A percentile compares a stretch with the other conserved stretches of the same genome.
phyloP scores from a whole-genome alignment of 2,113 vertebrate genomes.

The Nothocercus nigrocapillus region DNA sequence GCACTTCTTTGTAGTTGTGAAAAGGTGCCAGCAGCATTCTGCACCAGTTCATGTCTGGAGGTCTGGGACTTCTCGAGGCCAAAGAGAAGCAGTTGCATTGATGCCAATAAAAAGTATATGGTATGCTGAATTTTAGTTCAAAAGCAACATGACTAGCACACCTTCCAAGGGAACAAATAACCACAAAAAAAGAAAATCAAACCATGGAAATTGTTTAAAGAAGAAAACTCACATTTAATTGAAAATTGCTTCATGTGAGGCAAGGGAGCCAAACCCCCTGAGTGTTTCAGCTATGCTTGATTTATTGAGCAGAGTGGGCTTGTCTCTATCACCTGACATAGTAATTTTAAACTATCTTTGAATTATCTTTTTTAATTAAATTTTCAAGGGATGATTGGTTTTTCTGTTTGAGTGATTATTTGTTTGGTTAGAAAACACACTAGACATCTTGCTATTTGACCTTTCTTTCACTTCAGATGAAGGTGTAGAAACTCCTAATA shows the following conservation, averaged over 20 bases:
- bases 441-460: background rate
- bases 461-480: constrained; percentile 12
- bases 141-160: constrained; percentile 64
- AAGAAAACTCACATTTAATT: constrained; percentile 62
- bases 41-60: constrained; percentile 23
- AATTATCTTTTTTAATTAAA: constrained; percentile 69
- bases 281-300: constrained; percentile 48
- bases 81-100: constrained; percentile 38
- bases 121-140: constrained; percentile 61
- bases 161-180: constrained; percentile 65
- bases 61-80: constrained; percentile 54
- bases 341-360: constrained; percentile 66
- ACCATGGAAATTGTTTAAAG: constrained; percentile 60
- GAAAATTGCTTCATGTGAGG: constrained; percentile 58
- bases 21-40: background rate
- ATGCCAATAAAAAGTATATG: constrained; percentile 55
- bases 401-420: constrained; percentile 38
- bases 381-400: constrained; percentile 46
- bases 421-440: constrained; percentile 46
- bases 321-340: constrained; percentile 50
- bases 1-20: constrained; percentile 10
- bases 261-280: constrained; percentile 59
- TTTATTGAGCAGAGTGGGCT: constrained; percentile 59
- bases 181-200: constrained; percentile 69
- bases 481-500: background rate